Evolutionary conservation across 64 coral and sea anemone genomes (phyloP).

Genomic region (Stylophora pistillata): DNA sequence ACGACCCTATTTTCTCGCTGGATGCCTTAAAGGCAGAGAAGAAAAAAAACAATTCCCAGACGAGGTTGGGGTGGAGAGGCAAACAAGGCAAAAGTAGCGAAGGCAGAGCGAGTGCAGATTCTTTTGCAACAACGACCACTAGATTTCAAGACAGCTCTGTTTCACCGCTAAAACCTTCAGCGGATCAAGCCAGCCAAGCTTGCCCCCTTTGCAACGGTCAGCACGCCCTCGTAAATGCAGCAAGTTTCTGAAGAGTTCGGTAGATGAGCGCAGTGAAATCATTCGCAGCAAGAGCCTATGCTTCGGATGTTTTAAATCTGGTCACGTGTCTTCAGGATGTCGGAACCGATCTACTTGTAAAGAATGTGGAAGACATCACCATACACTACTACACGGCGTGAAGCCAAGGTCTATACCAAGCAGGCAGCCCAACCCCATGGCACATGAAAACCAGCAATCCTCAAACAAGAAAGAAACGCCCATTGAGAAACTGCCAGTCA

Average conservation of each 20-base stretch:
- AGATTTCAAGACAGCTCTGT: not conserved
- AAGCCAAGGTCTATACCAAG: not conserved
- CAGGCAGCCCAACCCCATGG: not conserved
- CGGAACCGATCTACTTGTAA: constrained; percentile 18
- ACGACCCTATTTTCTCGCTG: constrained; percentile 43
- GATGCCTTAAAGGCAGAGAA: constrained; percentile 45
- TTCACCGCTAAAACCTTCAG: constrained; percentile 5
- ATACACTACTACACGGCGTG: constrained; percentile 9
- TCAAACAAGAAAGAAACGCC: not conserved
- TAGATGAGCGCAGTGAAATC: constrained; percentile 18
- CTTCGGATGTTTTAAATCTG: constrained; percentile 40
- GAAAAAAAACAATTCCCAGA: not conserved
- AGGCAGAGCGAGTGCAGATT: not conserved
- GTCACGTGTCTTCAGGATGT: constrained; percentile 46
- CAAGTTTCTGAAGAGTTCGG: not conserved
- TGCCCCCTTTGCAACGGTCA: not conserved
- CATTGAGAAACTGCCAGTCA: not conserved
- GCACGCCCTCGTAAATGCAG: constrained; percentile 18
- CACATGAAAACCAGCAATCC: not conserved
- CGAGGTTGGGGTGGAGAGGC: constrained; percentile 25
- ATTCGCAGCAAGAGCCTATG: constrained; percentile 30
- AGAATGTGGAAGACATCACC: constrained; percentile 46
- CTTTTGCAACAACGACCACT: not conserved
- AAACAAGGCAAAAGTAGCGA: constrained; percentile 5
- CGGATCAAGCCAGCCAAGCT: not conserved